Evolutionary conservation across 2,888 invertebrate genomes (phyloP), one percentile per base, ranked within the genome.

Genomic region (Zygogramma bicolorata): DNA sequence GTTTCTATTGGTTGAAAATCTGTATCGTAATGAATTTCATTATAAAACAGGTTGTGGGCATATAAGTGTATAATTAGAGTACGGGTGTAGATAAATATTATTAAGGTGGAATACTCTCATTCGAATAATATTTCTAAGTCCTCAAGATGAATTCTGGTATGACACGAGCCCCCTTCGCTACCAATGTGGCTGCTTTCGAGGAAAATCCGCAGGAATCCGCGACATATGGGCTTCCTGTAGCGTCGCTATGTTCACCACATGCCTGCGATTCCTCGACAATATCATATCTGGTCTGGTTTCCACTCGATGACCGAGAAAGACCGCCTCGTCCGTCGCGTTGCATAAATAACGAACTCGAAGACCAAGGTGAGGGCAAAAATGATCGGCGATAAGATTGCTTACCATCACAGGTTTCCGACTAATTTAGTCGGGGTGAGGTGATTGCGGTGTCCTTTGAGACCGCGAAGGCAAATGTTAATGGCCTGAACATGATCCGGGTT

Each of bases 361-460:
- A 46, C 46, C 46, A 46, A 46, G 46, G 46, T 46, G 46, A 46
- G 46, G 20, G 46, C 46, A 46, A 46, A 46, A 46, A 7, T 46
- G 46, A 46, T 46, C 20, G 8, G 10, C 18, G 46, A 46, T 46
- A 46, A 46, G 46, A 20, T 20, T 46, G 20, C 20, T 18, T 20
- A 46, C 46, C 20, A 18, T 46, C 20, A 46, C 20, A 46, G 46
- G 20, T 20, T 46, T 20, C 2, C 20, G 46, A 46, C 15, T 46
- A 46, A 46, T 46, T 46, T 20, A 18, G 20, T 46, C 8, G 18
- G 18, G 46, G 46, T 20, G 10, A 46, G 46, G 46, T 46, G 46
- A 46, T 46, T 46, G 46, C 46, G 46, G 46, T 46, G 46, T 20
- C 20, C 20, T 46, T 46, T 46, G 46, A 46, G 46, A 20, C 18